A percentile compares a stretch with the other conserved stretches of the same genome.
These are phyloP conservation scores for Nibea albiflora DNA, from an alignment of 2,113 vertebrate genomes.

Conservation along the genomic window DNA sequence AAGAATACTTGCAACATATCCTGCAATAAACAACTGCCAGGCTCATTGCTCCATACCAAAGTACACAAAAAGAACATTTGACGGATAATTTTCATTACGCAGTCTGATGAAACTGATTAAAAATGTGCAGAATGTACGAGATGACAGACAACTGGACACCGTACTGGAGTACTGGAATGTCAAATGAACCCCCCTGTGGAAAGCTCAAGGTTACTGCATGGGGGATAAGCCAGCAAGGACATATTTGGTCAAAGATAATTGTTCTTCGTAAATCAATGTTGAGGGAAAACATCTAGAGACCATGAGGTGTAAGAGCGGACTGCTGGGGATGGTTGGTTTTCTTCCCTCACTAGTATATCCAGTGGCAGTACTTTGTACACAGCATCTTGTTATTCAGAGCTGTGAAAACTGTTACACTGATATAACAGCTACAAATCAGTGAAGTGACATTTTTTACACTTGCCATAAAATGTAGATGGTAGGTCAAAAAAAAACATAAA, in stretches of 20 bases:
- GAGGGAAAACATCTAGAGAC: constrained; percentile 24
- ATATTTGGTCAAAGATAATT: constrained; percentile 39
- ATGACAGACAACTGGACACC: constrained; percentile 29
- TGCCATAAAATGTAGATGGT: neutral
- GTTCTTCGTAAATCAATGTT: constrained; percentile 47
- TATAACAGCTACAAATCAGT: constrained; percentile 1
- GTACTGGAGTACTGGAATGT: constrained; percentile 11
- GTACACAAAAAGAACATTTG: neutral
- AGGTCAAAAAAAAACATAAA: neutral
- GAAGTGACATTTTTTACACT: neutral
- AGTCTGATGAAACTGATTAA: constrained; percentile 14
- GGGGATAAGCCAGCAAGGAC: constrained; percentile 35
- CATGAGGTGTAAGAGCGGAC: neutral
- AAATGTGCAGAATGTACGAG: neutral
- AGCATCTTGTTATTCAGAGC: constrained; percentile 26
- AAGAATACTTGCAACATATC: neutral
- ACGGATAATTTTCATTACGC: neutral
- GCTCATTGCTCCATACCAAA: neutral
- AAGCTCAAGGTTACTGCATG: constrained; percentile 54
- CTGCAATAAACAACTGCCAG: neutral
- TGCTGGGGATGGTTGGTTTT: neutral
- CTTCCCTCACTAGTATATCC: neutral
- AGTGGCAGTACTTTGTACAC: constrained; percentile 12
- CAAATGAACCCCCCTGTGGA: constrained; percentile 19
- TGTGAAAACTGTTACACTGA: neutral